Evolutionary conservation across 1,140 invertebrate species (phyloP), one percentile per base, ranked within the genome.

Genomic region (Ericerus pela): DNA sequence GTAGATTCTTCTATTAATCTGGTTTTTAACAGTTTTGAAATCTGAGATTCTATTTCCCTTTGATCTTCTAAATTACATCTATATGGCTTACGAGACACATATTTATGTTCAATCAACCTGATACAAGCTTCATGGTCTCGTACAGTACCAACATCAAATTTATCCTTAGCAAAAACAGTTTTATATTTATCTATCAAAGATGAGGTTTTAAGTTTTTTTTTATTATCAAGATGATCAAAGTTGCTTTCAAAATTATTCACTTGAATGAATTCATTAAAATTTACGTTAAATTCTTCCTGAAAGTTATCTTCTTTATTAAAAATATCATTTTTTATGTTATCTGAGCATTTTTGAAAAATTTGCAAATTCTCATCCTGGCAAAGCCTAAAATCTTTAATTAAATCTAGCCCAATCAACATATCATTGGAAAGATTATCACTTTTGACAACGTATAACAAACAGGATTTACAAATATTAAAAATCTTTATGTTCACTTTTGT

Each of bases 1-100:
- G n/a, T n/a, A n/a, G n/a, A n/a, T n/a, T n/a, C n/a, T n/a, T 68
- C 64, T 54, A 67, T 67, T 36, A 69, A 28, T 16, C 65, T 62
- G 54, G 62, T 62, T 8, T 68, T 54, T 14, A 69, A 47, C 60
- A 68, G 63, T 58, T 67, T 66, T 27, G 58, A 11, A 52, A 68
- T 59, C 62, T 70, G 64, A 28, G 63, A 30, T 55, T 66, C 65
- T 51, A 67, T 68, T 55, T 68, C 66, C 54, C 62, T 66, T 64
- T 65, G 65, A 55, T 70, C 67, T 53, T 65, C 60, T 16, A 63
- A 38, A 2, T 62, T 55, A 43, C 66, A 70, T 58, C 66, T 62
- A 37, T 69, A 66, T 41, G 64, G 63, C 56, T 61, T 61, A 58
- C 65, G 65, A 43, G 57, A 43, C 59, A 62, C 60, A 59, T 63